Percentiles rank a stretch among this genome's conserved stretches.
These are phyloP conservation scores for Synaphobranchus kaupii DNA, from an alignment of 2,797 vertebrate genomes.

Conservation along the genomic window DNA sequence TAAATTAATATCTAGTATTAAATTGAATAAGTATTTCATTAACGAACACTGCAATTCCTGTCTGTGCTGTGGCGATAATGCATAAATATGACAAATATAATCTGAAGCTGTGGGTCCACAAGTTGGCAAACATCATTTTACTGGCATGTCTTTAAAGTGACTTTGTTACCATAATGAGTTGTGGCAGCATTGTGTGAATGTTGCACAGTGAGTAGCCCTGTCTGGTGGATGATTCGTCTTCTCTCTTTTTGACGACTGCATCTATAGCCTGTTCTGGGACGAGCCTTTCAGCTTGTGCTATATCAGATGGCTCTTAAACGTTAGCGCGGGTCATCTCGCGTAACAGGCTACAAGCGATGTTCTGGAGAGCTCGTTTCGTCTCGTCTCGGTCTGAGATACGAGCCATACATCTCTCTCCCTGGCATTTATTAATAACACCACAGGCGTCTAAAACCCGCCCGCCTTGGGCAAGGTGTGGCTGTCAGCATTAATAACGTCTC, in stretches of 20 bases:
- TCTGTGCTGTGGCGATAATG: no score
- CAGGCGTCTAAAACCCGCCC: slow-evolving; percentile 49
- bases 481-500: slow-evolving; percentile 72
- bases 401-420: not conserved
- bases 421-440: slow-evolving; percentile 53
- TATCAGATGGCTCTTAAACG: not conserved
- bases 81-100: no score
- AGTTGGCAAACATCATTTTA: no score
- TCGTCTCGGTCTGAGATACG: not conserved
- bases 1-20: no score
- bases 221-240: not conserved
- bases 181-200: no score
- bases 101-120: no score
- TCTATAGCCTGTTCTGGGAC: not conserved
- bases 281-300: not conserved
- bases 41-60: no score
- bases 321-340: slow-evolving; percentile 5
- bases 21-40: no score
- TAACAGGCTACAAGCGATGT: not conserved
- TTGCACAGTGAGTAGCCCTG: not conserved
- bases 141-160: not conserved
- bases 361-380: not conserved
- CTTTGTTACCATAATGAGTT: not conserved
- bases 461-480: slow-evolving; percentile 63
- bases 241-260: not conserved